Base-by-base conservation (phyloP, 2,113 vertebrate species). In the Sterna hirundo region DNA sequence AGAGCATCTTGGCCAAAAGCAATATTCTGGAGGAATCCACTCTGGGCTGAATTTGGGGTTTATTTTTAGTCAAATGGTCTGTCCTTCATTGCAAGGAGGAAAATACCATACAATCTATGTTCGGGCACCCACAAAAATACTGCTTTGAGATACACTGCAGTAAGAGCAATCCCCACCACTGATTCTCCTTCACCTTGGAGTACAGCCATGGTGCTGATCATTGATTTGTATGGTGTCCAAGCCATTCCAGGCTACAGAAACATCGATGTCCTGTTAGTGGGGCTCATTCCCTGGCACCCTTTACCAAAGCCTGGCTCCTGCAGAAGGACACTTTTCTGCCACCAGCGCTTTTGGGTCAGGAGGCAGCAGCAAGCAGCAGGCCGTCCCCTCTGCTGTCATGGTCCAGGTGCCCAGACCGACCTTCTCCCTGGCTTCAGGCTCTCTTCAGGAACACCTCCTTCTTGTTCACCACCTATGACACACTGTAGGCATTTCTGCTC, bases 11-110 rank as follows among this genome's bases (percentile, higher is more conserved):
- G 75, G 69, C 74, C 90, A 83, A 86, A 93, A 93, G 55, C 47
- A 93, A 25, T 89, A 79, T 90, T 93, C 72, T 68, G 29, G 61
- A 94, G 74, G 52, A 96, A 93, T 93, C 27, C 44, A 40, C 80
- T 90, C 46, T 76, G 80, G 15, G 61, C 52, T 78, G 85, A 95
- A 66, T 80, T 93, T 78, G 34, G 26, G 44, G 51, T 79, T 88
- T 92, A 65, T 69, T 95, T 95, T 96, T 88, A 90, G 55, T 84
- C 55, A 60, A 61, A 86, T 0, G 36, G 11, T 68, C 64, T 61
- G 42, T 55, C 74, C 61, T 82, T 85, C 68, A 64, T 32, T 61
- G 68, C 64, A 64, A 82, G 44, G 70, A 66, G 52, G 51, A 88
- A 92, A 78, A 21, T 69, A 75, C n/a, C 10, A 2, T 75, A n/a